Evolutionary conservation across 2,888 invertebrate species (phyloP).

Genomic region (Eupithecia exiguata): DNA sequence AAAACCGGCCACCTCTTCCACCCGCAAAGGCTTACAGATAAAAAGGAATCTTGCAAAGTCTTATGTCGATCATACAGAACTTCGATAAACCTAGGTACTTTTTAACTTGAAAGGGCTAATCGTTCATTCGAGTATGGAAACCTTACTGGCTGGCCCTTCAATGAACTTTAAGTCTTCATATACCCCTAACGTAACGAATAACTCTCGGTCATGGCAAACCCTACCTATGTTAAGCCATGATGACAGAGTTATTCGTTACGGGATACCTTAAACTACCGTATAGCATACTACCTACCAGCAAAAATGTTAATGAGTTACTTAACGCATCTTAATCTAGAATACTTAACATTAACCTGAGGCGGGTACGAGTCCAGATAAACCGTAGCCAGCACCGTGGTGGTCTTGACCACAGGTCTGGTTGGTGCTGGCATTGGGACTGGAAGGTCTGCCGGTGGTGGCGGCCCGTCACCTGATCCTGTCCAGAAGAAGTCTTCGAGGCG

Average conservation of each 20-base stretch:
- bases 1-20: too few relatives aligned
- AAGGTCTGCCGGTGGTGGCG: slow-evolving; percentile 83
- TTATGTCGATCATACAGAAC: too few relatives aligned
- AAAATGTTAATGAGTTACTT: background rate
- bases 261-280: too few relatives aligned
- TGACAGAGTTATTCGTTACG: too few relatives aligned
- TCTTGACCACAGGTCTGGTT: slow-evolving; percentile 82
- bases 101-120: too few relatives aligned
- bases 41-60: too few relatives aligned
- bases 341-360: slow-evolving; percentile 65
- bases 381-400: slow-evolving; percentile 88
- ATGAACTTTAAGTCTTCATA: background rate
- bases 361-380: slow-evolving; percentile 85
- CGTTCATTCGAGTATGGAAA: too few relatives aligned
- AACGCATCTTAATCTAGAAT: slow-evolving; percentile 35
- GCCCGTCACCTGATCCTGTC: slow-evolving; percentile 94
- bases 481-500: slow-evolving; percentile 94
- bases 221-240: too few relatives aligned
- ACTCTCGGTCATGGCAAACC: too few relatives aligned
- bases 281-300: background rate
- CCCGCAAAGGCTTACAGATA: background rate
- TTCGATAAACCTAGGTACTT: background rate
- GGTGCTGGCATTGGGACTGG: slow-evolving; percentile 71
- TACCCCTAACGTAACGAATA: too few relatives aligned
- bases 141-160: background rate